Evolutionary conservation across 2,113 vertebrate genomes (phyloP).

Genomic region (Pelobates fuscus): DNA sequence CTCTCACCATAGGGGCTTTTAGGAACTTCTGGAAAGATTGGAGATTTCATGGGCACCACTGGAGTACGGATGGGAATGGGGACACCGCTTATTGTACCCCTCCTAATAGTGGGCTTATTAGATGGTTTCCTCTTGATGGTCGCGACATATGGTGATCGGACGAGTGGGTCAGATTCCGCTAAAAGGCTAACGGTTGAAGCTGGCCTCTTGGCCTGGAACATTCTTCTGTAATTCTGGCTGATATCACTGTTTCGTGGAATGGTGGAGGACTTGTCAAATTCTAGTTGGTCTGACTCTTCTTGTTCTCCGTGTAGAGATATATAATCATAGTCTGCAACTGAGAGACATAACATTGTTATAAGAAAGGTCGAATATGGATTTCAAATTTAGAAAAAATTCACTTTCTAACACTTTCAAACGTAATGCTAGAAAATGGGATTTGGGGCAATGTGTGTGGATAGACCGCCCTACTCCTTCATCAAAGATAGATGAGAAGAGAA

Average conservation of each 20-base stretch:
- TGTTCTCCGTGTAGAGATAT: slow-evolving; percentile 70
- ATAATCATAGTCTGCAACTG: slow-evolving; percentile 73
- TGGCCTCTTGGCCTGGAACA: slow-evolving; percentile 73
- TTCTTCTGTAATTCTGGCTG: slow-evolving; percentile 70
- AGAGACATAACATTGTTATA: background rate
- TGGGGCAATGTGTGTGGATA: too few relatives aligned
- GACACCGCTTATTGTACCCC: slow-evolving; percentile 75
- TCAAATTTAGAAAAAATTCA: too few relatives aligned
- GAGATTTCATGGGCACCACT: slow-evolving; percentile 68
- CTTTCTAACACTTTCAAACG: too few relatives aligned
- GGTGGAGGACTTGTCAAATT: slow-evolving; percentile 79
- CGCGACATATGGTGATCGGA: slow-evolving; percentile 66
- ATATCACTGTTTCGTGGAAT: slow-evolving; percentile 79
- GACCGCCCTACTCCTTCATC: too few relatives aligned
- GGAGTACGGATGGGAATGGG: slow-evolving; percentile 78
- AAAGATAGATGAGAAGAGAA: too few relatives aligned
- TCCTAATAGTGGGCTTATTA: slow-evolving; percentile 70
- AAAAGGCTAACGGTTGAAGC: slow-evolving; percentile 75
- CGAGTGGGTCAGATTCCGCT: slow-evolving; percentile 62
- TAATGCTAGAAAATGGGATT: too few relatives aligned
- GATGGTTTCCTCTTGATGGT: slow-evolving; percentile 80
- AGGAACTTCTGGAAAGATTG: slow-evolving; percentile 26
- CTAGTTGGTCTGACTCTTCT: slow-evolving; percentile 62
- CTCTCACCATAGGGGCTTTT: slow-evolving; percentile 19
- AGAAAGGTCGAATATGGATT: background rate